Evolutionary conservation across 2,888 invertebrate species (phyloP).

Genomic region (Philereme transversata): DNA sequence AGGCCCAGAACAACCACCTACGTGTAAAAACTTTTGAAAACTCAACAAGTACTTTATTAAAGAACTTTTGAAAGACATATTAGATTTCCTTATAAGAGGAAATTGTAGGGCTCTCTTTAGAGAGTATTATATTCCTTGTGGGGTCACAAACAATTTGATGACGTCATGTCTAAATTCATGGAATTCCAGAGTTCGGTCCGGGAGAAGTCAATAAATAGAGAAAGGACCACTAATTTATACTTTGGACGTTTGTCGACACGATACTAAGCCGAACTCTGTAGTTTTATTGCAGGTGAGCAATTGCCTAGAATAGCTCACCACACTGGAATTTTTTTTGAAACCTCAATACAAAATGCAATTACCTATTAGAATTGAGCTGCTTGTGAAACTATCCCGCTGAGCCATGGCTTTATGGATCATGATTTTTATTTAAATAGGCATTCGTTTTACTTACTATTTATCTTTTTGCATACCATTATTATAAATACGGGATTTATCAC

Average conservation of each 20-base stretch:
- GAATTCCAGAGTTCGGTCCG: not conserved
- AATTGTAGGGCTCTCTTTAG: no score
- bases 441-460: constrained; percentile 1
- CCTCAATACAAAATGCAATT: not conserved
- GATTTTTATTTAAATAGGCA: not conserved
- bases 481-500: no score
- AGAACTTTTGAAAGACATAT: no score
- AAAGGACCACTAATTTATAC: constrained; percentile 2
- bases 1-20: no score
- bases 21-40: no score
- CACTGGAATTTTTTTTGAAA: constrained; percentile 4
- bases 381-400: not conserved
- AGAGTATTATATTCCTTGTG: no score
- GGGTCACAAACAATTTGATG: no score
- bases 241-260: constrained; percentile 1
- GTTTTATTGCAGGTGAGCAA: constrained; percentile 1
- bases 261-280: constrained; percentile 2
- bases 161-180: no score
- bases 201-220: not conserved
- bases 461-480: no score
- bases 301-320: constrained; percentile 1
- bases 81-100: no score
- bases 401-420: constrained; percentile 1
- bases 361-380: constrained; percentile 1
- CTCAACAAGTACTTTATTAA: no score